Conservation (phyloP, 2,113 vertebrate species). For the Nansenia antarctica region DNA sequence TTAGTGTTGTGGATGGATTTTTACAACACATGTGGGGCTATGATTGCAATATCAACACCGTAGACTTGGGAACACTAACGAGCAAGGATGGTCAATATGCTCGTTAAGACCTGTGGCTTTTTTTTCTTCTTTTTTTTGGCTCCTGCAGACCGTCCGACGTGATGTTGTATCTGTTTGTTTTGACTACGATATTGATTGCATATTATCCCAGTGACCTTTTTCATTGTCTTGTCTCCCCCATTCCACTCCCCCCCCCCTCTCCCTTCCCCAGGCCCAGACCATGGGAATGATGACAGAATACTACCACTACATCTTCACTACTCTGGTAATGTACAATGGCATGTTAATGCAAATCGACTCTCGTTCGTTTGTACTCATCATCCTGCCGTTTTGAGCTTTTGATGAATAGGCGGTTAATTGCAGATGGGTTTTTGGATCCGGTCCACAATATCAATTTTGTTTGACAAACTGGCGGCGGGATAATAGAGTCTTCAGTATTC, state of each 20-base stretch:
- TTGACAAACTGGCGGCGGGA: constrained; percentile 65
- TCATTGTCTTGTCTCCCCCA: constrained; percentile 26
- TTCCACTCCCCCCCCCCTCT: constrained; percentile 7
- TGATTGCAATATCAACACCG: constrained; percentile 16
- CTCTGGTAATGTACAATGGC: constrained; percentile 89
- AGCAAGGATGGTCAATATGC: constrained; percentile 18
- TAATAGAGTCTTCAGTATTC: constrained; percentile 62
- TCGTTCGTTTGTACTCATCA: constrained; percentile 64
- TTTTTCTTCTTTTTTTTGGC: not conserved
- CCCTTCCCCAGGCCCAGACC: constrained; percentile 87
- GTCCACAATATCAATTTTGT: constrained; percentile 70
- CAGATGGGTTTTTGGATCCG: constrained; percentile 62
- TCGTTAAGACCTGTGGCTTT: constrained; percentile 29
- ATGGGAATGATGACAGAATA: constrained; percentile 99
- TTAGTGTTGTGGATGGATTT: too few relatives aligned
- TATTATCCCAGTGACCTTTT: constrained; percentile 44
- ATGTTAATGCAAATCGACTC: constrained; percentile 68
- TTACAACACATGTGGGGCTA: constrained; percentile 34
- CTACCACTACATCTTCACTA: constrained; percentile 99
- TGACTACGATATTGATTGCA: constrained; percentile 37
- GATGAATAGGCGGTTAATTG: constrained; percentile 74
- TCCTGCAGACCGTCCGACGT: constrained; percentile 11
- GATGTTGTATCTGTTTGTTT: constrained; percentile 20
- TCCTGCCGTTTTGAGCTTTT: constrained; percentile 53
- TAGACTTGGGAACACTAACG: constrained; percentile 14